Evolutionary conservation across 35 echinoderm and acorn worm genomes (phyloP), one percentile per base, ranked within the genome.

Genomic region (Apostichopus californicus): DNA sequence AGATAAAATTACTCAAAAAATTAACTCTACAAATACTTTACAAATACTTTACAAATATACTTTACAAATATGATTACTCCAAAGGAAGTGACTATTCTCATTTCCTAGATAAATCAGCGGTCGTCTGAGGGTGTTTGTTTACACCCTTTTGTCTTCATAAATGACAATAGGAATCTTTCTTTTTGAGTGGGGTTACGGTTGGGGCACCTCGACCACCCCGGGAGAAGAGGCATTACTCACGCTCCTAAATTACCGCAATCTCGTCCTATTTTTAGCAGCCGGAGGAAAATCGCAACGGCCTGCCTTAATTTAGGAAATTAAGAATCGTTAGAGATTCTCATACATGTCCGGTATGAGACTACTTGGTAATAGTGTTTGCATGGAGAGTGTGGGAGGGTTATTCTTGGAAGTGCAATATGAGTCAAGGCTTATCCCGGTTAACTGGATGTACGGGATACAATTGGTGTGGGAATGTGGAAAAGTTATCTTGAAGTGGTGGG

Each of bases 391-490:
- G 23, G 54, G 81, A 59, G 54, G 54, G 9, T 59, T 59, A 55
- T 85, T 85, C 81, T 21, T 60, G 81, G 81, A 85, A 85, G 81
- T 63, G 57, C 81, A 60, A 20, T 85, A 58, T 85, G 81, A 85
- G 81, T 85, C 81, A 85, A 58, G 11, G 81, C 14, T 85, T 55
- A 17, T 58, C 15, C 81, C 55, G 15, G 81, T 85, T 85, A 9
- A 59, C 81, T 85, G 81, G 23, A 85, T 46, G 34, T 46, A 85
- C 24, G 57, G n/a, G 81, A 58, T 85, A 59, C 81, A 85, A 85
- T 24, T 73, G 15, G 81, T 59, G 81, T 60, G 81, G 17, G 56
- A 59, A 85, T 58, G 22, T 57, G 58, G 55, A 85, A 57, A 85
- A 11, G 6, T 59, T 59, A 59, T 57, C 6, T 22, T 85, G 81